Evolutionary conservation across 1,140 invertebrate species (phyloP).

Genomic region (Rhyzopertha dominica): DNA sequence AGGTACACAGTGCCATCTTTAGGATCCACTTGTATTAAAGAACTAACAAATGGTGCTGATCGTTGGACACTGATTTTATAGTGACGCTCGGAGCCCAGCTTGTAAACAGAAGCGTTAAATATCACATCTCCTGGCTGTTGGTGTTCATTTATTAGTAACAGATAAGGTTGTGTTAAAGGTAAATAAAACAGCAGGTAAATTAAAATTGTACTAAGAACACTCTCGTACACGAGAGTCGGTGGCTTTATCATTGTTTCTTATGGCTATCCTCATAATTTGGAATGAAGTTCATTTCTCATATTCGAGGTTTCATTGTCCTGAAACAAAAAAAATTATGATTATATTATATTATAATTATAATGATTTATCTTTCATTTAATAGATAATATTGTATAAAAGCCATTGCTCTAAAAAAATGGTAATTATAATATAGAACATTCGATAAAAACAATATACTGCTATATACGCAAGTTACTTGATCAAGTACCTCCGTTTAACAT

Average conservation of each 20-base stretch:
- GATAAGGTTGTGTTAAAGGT: conserved; percentile 46
- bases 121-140: conserved; percentile 62
- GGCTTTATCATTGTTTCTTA: conserved; percentile 17
- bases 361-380: too few relatives aligned
- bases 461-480: too few relatives aligned
- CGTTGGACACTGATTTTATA: conserved; percentile 73
- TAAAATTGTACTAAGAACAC: conserved; percentile 8
- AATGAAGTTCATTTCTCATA: not conserved
- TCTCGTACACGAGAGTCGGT: conserved; percentile 18
- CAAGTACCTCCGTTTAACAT: too few relatives aligned
- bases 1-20: conserved; percentile 69
- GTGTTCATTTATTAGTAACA: conserved; percentile 66
- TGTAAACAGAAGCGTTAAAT: conserved; percentile 75
- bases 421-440: too few relatives aligned
- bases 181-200: conserved; percentile 12
- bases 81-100: conserved; percentile 63
- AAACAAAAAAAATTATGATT: conserved; percentile 3
- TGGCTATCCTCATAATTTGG: conserved; percentile 11
- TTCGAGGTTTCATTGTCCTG: conserved; percentile 9
- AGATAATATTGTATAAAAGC: too few relatives aligned
- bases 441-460: too few relatives aligned
- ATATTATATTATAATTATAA: too few relatives aligned
- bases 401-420: too few relatives aligned
- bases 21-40: conserved; percentile 68
- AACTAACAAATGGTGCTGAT: conserved; percentile 74